A percentile compares a stretch with the other conserved stretches of the same genome.
Evolutionary conservation across 2,888 invertebrate species (phyloP).

Genomic region (Acleris emargana): DNA sequence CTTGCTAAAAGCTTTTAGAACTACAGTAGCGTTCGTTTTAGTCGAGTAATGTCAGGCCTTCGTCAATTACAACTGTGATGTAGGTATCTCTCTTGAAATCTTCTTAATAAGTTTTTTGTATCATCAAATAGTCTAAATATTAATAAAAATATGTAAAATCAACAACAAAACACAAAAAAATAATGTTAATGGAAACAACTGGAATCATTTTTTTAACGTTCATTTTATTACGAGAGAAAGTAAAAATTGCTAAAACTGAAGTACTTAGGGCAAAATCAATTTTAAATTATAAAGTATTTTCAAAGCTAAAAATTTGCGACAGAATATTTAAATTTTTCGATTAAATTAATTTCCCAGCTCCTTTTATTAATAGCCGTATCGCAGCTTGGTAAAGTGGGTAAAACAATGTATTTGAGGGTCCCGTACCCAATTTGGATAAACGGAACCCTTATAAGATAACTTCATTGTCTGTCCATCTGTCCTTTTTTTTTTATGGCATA

Average conservation of each 20-base stretch:
- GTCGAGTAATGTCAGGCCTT: constrained; percentile 16
- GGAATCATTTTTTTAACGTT: too few relatives aligned
- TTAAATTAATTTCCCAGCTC: constrained; percentile 18
- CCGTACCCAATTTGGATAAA: too few relatives aligned
- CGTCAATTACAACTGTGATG: constrained; percentile 11
- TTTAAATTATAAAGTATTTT: background rate
- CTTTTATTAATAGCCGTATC: constrained; percentile 22
- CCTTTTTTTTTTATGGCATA: too few relatives aligned
- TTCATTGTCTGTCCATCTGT: too few relatives aligned
- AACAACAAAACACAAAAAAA: too few relatives aligned
- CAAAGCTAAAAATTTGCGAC: constrained; percentile 2
- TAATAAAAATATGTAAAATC: too few relatives aligned
- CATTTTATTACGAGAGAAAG: too few relatives aligned
- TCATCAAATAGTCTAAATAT: too few relatives aligned
- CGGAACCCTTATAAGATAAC: too few relatives aligned
- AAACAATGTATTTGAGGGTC: constrained; percentile 13
- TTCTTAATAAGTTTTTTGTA: background rate
- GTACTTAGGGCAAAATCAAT: too few relatives aligned
- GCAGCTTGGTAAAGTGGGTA: constrained; percentile 20
- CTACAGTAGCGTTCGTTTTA: constrained; percentile 9
- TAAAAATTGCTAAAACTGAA: too few relatives aligned
- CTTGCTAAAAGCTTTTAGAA: background rate
- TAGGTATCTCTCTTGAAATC: background rate
- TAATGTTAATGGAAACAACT: too few relatives aligned
- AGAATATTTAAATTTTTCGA: constrained; percentile 20